These are phyloP conservation scores for Nemotelus pantherinus DNA, from an alignment of 2,888 invertebrate species.

Conservation along the genomic window DNA sequence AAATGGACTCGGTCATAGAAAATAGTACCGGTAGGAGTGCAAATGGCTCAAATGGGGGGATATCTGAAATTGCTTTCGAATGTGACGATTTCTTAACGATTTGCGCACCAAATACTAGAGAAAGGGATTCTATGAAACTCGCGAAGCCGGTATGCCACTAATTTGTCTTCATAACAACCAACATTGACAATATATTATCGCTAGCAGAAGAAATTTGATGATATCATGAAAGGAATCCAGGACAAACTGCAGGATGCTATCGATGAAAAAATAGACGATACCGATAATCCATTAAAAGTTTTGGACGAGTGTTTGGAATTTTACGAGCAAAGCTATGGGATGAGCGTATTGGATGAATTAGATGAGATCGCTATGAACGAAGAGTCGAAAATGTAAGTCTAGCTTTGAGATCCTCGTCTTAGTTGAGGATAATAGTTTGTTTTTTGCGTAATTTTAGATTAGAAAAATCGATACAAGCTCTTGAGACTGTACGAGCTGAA, in stretches of 20 bases:
- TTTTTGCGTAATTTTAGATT: conserved; percentile 11
- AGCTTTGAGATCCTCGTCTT: background rate
- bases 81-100: conserved; percentile 15
- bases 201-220: background rate
- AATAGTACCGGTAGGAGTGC: background rate
- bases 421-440: background rate
- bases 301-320: conserved; percentile 20
- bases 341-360: background rate
- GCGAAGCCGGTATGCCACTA: background rate
- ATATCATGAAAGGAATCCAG: background rate
- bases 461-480: background rate
- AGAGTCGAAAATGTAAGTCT: conserved; percentile 12
- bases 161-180: background rate
- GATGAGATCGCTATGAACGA: background rate
- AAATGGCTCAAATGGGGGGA: background rate
- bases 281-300: background rate
- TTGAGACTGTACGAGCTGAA: background rate
- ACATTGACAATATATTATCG: background rate
- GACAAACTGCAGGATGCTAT: background rate
- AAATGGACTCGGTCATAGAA: background rate
- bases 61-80: background rate
- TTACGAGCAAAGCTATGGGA: background rate
- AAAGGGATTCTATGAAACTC: background rate
- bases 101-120: conserved; percentile 1
- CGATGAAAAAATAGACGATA: background rate